A percentile compares a stretch with the other conserved stretches of the same genome.
Evolutionary conservation across 2,888 invertebrate genomes (phyloP).

Genomic region (Pseudococcus jackbeardsleyi): DNA sequence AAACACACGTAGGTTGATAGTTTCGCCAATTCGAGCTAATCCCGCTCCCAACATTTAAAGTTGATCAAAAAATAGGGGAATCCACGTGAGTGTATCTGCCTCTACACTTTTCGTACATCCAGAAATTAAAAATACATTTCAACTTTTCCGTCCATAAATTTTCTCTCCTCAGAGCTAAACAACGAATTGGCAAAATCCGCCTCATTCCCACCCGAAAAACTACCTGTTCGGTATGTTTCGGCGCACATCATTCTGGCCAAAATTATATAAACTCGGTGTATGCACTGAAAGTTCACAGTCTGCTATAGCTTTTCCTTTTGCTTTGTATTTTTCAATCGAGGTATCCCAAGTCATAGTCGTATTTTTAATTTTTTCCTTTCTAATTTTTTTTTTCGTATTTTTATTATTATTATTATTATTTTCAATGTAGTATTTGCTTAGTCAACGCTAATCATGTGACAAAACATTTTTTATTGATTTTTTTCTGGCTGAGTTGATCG

Average conservation of each 20-base stretch:
- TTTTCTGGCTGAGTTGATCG: constrained; percentile 2
- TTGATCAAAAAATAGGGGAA: background rate
- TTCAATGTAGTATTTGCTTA: background rate
- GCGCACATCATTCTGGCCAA: constrained; percentile 20
- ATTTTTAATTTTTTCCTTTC: background rate
- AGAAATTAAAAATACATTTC: constrained; percentile 49
- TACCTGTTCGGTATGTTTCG: constrained; percentile 51
- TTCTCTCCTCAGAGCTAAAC: background rate
- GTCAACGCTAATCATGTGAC: constrained; percentile 8
- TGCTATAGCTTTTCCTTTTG: constrained; percentile 13
- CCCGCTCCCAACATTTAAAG: background rate
- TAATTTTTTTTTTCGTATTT: background rate
- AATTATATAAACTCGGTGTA: constrained; percentile 31
- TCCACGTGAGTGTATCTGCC: background rate
- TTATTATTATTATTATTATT: background rate
- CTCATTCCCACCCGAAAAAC: constrained; percentile 26
- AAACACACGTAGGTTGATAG: background rate
- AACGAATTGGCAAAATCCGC: constrained; percentile 14
- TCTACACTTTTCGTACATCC: background rate
- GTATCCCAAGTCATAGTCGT: no score
- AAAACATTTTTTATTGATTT: background rate
- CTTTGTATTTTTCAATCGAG: background rate
- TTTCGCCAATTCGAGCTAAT: background rate
- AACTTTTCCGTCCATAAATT: constrained; percentile 15
- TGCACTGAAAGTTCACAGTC: background rate